Conservation (phyloP, 2,113 vertebrate species). For the Alexandromys fortis region DNA sequence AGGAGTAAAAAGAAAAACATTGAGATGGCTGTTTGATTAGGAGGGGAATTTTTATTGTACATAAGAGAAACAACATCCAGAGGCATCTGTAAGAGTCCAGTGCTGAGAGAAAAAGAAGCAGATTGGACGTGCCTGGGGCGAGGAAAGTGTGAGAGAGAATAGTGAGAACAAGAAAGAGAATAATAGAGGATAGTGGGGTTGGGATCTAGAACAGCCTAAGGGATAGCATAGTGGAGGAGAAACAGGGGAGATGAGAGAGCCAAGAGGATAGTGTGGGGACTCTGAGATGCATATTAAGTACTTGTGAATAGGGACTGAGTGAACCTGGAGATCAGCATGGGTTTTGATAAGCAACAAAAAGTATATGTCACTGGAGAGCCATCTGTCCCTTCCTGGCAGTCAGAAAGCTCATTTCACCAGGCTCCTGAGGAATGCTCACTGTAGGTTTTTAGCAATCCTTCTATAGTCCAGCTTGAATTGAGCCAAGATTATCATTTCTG, state of each 20-base stretch:
- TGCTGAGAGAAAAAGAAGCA: neutral
- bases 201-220: neutral
- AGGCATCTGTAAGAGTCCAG: neutral
- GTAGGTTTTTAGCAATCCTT: neutral
- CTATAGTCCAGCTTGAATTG: neutral
- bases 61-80: neutral
- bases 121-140: neutral
- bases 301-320: neutral
- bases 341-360: neutral
- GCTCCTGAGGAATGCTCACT: neutral
- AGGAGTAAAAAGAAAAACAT: neutral
- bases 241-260: too few relatives aligned
- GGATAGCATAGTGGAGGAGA: neutral
- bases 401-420: neutral
- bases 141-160: neutral
- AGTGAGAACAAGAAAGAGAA: neutral
- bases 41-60: neutral
- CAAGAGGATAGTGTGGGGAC: neutral
- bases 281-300: neutral
- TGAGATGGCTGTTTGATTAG: neutral
- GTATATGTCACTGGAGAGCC: neutral
- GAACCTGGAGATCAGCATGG: neutral
- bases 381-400: neutral
- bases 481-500: neutral
- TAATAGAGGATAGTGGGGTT: neutral